A percentile compares a stretch with the other conserved stretches of the same genome.
These are phyloP conservation scores for Papilio polytes DNA, from an alignment of 1,140 invertebrate species.

Conservation along the genomic window DNA sequence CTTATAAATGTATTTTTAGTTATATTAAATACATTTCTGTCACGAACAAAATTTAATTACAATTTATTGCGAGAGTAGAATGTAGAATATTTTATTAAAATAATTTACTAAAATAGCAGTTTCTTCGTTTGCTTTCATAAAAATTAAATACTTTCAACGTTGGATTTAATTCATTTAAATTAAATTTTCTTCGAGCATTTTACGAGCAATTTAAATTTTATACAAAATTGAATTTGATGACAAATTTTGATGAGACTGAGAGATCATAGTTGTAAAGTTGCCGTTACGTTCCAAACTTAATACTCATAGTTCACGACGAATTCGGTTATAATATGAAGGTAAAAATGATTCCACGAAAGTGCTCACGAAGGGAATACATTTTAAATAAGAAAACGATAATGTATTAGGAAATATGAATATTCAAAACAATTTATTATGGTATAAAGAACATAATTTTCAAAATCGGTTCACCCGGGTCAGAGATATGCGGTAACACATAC, in stretches of 20 bases:
- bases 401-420: background rate
- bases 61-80: too few species aligned
- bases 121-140: background rate
- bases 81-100: background rate
- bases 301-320: background rate
- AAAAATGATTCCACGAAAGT: background rate
- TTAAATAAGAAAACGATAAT: background rate
- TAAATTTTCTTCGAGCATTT: constrained; percentile 8
- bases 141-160: background rate
- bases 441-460: too few species aligned
- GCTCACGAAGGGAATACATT: background rate
- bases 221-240: constrained; percentile 17
- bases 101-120: background rate
- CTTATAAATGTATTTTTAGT: too few species aligned
- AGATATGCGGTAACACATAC: too few species aligned
- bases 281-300: background rate
- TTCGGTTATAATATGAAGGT: background rate
- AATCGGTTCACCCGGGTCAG: too few species aligned
- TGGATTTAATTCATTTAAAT: constrained; percentile 8
- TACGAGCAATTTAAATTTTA: constrained; percentile 3
- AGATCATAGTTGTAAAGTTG: constrained; percentile 26
- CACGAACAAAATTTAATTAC: too few species aligned
- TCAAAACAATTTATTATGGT: too few species aligned
- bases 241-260: constrained; percentile 27
- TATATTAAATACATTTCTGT: too few species aligned